Conservation (phyloP, 2,113 vertebrate species). For the Periophthalmus modestus region DNA sequence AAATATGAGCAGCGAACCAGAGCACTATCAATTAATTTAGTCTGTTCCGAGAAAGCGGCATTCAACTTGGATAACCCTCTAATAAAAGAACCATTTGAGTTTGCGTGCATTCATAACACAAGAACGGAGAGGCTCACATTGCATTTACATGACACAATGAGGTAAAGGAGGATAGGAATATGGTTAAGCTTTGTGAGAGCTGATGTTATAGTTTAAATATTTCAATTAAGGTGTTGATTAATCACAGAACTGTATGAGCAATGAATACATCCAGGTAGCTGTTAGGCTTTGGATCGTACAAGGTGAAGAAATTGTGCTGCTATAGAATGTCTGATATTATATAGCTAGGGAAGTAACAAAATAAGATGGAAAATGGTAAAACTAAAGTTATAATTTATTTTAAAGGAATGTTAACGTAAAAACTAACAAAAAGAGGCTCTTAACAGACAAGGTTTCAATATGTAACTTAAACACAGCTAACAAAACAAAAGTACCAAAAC, state of each 20-base stretch:
- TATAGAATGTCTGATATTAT: no score
- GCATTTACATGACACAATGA: not conserved
- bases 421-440: no score
- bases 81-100: conserved; percentile 3
- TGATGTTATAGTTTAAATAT: not conserved
- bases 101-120: conserved; percentile 1
- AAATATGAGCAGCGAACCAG: conserved; percentile 27
- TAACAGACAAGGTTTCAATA: no score
- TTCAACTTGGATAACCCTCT: conserved; percentile 23
- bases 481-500: no score
- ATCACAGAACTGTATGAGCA: not conserved
- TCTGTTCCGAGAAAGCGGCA: not conserved
- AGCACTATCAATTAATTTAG: conserved; percentile 46
- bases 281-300: no score
- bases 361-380: no score
- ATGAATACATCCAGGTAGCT: no score
- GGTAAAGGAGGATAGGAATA: not conserved
- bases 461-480: no score
- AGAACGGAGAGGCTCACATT: not conserved
- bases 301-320: no score
- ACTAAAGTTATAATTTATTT: no score
- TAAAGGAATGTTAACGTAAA: no score
- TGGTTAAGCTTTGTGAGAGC: not conserved
- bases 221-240: not conserved
- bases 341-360: no score